These are phyloP conservation scores for Mormyrus proboscirostris DNA, from an alignment of 2,797 vertebrate species.

Conservation along the genomic window DNA sequence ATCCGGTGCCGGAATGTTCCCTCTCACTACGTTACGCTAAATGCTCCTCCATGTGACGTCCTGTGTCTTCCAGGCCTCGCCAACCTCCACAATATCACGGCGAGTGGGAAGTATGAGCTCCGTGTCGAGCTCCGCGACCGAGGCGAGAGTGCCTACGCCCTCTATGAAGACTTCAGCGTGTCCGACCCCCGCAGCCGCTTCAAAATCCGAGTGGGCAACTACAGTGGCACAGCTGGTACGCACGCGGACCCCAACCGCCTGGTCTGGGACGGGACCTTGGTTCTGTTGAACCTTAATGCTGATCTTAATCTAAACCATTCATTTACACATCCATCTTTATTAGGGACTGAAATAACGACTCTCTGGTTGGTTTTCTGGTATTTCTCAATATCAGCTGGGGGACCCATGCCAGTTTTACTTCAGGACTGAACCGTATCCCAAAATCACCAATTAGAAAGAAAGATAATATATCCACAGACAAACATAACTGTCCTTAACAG, in stretches of 20 bases:
- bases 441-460: not conserved
- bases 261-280: not conserved
- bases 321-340: not conserved
- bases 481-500: not conserved
- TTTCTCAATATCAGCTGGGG: not conserved
- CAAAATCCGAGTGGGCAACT: slow-evolving; percentile 73
- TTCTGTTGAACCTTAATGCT: not conserved
- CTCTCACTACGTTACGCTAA: not conserved
- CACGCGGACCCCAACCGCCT: not conserved
- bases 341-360: not conserved
- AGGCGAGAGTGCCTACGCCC: slow-evolving; percentile 67
- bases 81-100: slow-evolving; percentile 83
- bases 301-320: not conserved
- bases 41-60: not conserved
- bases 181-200: slow-evolving; percentile 76
- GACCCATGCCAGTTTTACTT: not conserved
- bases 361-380: not conserved
- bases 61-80: slow-evolving; percentile 67
- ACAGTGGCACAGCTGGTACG: slow-evolving; percentile 84
- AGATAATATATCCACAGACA: not conserved
- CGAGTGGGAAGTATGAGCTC: slow-evolving; percentile 77
- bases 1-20: not conserved
- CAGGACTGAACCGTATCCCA: not conserved
- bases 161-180: slow-evolving; percentile 76
- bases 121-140: slow-evolving; percentile 80